phyloP scores from a whole-genome alignment of 1,140 invertebrate species.

The Drosophila obscura region DNA sequence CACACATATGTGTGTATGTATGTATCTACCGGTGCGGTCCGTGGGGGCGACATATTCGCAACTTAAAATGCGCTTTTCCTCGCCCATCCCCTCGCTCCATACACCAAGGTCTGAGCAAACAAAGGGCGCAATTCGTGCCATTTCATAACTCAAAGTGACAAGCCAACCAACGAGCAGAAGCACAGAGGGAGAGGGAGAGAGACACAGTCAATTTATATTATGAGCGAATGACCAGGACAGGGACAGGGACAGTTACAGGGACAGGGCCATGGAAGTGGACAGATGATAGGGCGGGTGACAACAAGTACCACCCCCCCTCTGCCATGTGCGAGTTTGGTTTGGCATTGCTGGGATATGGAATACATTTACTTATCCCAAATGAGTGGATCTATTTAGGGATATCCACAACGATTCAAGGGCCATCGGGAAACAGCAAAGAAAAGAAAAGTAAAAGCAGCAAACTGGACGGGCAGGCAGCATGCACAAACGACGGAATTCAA shows the following conservation, averaged over 20 bases:
- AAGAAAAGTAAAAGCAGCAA: conserved; percentile 16
- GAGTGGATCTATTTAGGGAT: no score
- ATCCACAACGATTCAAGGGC: neutral
- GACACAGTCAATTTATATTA: conserved; percentile 67
- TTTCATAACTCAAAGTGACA: conserved; percentile 72
- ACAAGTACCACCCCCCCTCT: neutral
- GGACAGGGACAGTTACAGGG: neutral
- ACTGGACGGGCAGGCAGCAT: conserved; percentile 2
- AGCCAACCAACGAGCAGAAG: conserved; percentile 6
- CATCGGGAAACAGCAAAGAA: neutral
- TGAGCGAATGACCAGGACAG: conserved; percentile 27
- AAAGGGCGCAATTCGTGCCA: conserved; percentile 21
- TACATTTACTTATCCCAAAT: no score
- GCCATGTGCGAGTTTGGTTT: conserved; percentile 1
- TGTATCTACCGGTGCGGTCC: no score
- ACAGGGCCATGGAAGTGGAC: conserved; percentile 41
- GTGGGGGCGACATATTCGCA: no score
- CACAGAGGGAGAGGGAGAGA: neutral
- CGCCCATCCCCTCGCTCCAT: neutral
- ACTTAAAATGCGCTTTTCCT: conserved; percentile 1
- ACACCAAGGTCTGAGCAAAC: neutral
- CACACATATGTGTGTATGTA: no score
- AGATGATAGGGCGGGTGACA: conserved; percentile 36
- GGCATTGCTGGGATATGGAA: neutral
- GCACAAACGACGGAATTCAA: conserved; percentile 64